Conservation (phyloP, 2,888 invertebrate species). For the Cryptophagus acutangulus region DNA sequence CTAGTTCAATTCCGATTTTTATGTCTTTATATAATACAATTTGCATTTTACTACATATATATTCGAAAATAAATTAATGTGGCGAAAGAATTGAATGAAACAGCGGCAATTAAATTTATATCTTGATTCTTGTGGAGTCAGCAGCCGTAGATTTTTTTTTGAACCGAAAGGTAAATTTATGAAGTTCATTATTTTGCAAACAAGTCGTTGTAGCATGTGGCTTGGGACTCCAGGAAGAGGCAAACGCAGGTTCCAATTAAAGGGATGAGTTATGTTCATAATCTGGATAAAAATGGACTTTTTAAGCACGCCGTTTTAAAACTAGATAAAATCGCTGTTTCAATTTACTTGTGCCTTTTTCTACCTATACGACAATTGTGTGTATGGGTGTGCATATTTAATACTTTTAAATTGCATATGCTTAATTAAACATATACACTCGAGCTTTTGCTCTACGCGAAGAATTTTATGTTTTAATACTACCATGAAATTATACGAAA, state of each 20-base stretch:
- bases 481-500: too few relatives aligned
- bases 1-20: too few relatives aligned
- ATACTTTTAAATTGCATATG: too few relatives aligned
- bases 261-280: slow-evolving; percentile 29
- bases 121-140: slow-evolving; percentile 34
- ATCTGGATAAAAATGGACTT: slow-evolving; percentile 34
- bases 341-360: slow-evolving; percentile 23
- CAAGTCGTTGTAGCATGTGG: slow-evolving; percentile 35
- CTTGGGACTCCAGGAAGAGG: slow-evolving; percentile 18
- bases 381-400: too few relatives aligned
- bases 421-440: too few relatives aligned
- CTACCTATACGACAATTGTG: too few relatives aligned
- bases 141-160: slow-evolving; percentile 30
- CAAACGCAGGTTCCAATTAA: slow-evolving; percentile 26
- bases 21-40: too few relatives aligned
- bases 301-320: slow-evolving; percentile 25
- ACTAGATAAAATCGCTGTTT: slow-evolving; percentile 27
- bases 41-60: too few relatives aligned
- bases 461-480: too few relatives aligned
- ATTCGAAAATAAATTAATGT: too few relatives aligned
- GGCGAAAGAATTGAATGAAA: slow-evolving; percentile 5
- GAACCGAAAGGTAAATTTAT: slow-evolving; percentile 38
- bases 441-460: too few relatives aligned
- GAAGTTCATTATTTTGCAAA: slow-evolving; percentile 40
- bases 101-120: slow-evolving; percentile 23